These are phyloP conservation scores for Drosophila pectinifera DNA, from an alignment of 1,140 invertebrate species.

Conservation along the genomic window DNA sequence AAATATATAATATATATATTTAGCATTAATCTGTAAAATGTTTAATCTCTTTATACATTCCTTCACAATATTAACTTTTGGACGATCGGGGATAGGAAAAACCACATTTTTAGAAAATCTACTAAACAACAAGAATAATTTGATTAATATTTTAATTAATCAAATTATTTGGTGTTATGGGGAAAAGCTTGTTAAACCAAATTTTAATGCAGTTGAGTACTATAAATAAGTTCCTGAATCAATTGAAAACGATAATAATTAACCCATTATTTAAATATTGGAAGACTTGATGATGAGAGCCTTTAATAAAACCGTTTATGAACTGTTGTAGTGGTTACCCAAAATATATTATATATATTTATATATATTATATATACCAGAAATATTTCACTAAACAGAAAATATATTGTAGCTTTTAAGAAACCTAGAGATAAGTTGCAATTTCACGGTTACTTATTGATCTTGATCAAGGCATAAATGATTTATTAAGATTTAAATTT, in stretches of 20 bases:
- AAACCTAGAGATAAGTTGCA: slow-evolving; percentile 5
- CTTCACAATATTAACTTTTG: neutral
- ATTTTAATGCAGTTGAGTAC: no score
- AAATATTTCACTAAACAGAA: slow-evolving; percentile 1
- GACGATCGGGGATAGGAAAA: no score
- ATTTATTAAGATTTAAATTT: no score
- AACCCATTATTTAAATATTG: no score
- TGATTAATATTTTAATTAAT: neutral
- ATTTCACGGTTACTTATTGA: no score
- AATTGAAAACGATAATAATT: no score
- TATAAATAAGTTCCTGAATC: no score
- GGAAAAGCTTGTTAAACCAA: neutral
- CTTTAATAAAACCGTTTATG: slow-evolving; percentile 12
- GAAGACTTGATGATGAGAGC: neutral
- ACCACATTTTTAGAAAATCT: slow-evolving; percentile 1
- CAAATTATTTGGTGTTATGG: slow-evolving; percentile 8
- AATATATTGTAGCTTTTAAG: slow-evolving; percentile 2
- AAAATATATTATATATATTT: slow-evolving; percentile 5
- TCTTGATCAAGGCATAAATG: no score
- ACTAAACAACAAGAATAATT: neutral
- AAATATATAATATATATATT: no score
- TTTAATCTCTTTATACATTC: no score
- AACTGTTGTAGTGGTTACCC: slow-evolving; percentile 4
- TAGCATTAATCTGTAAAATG: no score
- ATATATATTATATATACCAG: slow-evolving; percentile 1